A percentile compares a stretch with the other conserved stretches of the same genome.
These are phyloP conservation scores for Helicoverpa armigera DNA, from an alignment of 1,140 invertebrate genomes.

Conservation along the genomic window DNA sequence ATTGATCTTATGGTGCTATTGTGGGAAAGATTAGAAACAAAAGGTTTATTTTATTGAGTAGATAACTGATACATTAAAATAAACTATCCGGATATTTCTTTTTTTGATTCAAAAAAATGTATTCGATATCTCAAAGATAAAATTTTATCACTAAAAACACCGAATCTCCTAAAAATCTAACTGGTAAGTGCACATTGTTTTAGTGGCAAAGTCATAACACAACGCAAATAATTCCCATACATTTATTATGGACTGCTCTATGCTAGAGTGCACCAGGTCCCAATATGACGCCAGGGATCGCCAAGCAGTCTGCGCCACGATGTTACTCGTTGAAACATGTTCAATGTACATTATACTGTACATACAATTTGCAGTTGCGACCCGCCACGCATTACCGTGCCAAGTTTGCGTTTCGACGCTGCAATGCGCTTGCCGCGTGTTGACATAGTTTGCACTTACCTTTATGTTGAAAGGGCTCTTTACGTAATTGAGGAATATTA, in stretches of 20 bases:
- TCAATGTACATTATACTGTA: slow-evolving; percentile 33
- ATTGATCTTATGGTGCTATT: slow-evolving; percentile 27
- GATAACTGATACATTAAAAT: neutral
- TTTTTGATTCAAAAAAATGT: too few relatives aligned
- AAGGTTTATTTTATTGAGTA: too few relatives aligned
- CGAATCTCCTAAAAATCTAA: neutral
- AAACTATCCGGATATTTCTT: too few relatives aligned
- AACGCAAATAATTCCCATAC: neutral
- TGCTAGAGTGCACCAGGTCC: slow-evolving; percentile 14
- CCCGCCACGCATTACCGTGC: slow-evolving; percentile 16
- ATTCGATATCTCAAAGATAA: neutral
- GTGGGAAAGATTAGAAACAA: slow-evolving; percentile 20
- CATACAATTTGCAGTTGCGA: slow-evolving; percentile 19
- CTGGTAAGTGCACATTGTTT: slow-evolving; percentile 5
- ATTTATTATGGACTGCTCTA: neutral
- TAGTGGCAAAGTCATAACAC: neutral
- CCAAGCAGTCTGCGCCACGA: slow-evolving; percentile 4
- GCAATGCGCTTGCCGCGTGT: slow-evolving; percentile 7
- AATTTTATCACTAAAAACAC: neutral
- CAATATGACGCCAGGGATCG: slow-evolving; percentile 25
- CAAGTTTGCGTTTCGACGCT: slow-evolving; percentile 20
- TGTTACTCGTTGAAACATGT: slow-evolving; percentile 20
- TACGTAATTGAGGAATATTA: neutral
- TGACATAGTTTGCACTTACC: slow-evolving; percentile 21
- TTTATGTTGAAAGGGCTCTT: neutral